Evolutionary conservation across 2,113 vertebrate species (phyloP).

Genomic region (Percopsis transmontana): DNA sequence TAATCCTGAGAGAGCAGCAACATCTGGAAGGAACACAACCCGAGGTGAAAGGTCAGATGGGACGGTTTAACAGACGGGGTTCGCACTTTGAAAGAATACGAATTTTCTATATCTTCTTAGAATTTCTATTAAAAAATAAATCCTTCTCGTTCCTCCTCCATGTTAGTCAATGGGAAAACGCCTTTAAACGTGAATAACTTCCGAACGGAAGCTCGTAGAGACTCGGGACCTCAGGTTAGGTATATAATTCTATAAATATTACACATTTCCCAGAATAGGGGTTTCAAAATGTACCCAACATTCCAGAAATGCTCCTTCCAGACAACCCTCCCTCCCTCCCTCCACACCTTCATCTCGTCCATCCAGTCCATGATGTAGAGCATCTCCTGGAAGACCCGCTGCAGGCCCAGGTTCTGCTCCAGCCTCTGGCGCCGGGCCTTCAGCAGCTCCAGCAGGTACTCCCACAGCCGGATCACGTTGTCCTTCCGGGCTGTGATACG

Average conservation of each 20-base stretch:
- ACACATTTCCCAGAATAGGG: not conserved
- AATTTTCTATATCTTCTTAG: not conserved
- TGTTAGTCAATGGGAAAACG: too few species aligned
- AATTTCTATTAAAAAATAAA: too few species aligned
- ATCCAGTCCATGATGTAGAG: constrained; percentile 99
- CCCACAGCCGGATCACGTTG: constrained; percentile 96
- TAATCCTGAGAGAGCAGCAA: constrained; percentile 97
- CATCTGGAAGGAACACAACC: constrained; percentile 77
- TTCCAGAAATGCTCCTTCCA: not conserved
- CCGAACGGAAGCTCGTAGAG: too few species aligned
- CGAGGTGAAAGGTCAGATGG: constrained; percentile 3
- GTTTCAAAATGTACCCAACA: not conserved
- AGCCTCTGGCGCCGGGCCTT: constrained; percentile 87
- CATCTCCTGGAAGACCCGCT: constrained; percentile 99
- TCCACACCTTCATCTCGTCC: constrained; percentile 97
- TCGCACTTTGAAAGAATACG: too few species aligned
- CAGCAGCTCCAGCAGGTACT: constrained; percentile 96
- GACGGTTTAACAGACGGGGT: too few species aligned
- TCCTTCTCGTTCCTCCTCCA: too few species aligned
- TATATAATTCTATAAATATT: not conserved
- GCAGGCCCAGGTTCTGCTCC: constrained; percentile 93
- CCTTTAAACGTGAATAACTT: too few species aligned
- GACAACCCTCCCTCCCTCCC: not conserved
- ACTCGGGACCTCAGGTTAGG: too few species aligned
- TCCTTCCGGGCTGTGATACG: constrained; percentile 94